Evolutionary conservation across 2,888 invertebrate genomes (phyloP), one percentile per base, ranked within the genome.

Genomic region (Pristionchus fissidentatus): DNA sequence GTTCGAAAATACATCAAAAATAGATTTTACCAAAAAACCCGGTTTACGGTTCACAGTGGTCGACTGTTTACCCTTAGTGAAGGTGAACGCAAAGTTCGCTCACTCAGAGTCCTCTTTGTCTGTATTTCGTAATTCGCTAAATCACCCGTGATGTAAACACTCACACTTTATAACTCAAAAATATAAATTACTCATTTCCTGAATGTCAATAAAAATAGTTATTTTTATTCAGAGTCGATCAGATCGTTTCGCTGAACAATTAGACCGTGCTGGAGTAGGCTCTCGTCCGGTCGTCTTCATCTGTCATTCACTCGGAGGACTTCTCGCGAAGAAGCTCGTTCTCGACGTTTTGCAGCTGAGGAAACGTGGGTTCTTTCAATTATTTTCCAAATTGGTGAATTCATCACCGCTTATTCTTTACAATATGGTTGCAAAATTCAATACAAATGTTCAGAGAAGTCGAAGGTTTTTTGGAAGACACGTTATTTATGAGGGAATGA

Each of bases 301-400:
- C 15, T 90, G 90, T 82, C 91, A 91, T 84, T 87, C 87, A 8
- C 88, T 91, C 90, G 91, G 91, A 19, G 91, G 91, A 26, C 85
- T 91, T 10, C 86, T 91, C 2, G 89, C 90, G 26, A 91, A 91
- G 83, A 85, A 88, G 62, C 78, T 91, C 57, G 85, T 91, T 3
- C 75, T 90, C 13, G 91, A 91, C 82, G 86, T 84, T 26, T 85
- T 87, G 22, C 81, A 87, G 8, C 79, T 91, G 0, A 84, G 84
- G 10, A 78, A 84, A 43, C 70, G 83, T 83, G 29, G 35, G 82
- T 46, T 46, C 2, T 26, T 8, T 29, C 35, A 35, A n/a, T n/a
- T n/a, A n/a, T n/a, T n/a, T n/a, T n/a, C 38, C 5, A 29, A 15
- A 70, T 26, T 60, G 7, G 19, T 60, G 60, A 60, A 60, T 15